Base-by-base conservation (phyloP, 2,797 vertebrate species). In the Enteromius unitaeniatus region DNA sequence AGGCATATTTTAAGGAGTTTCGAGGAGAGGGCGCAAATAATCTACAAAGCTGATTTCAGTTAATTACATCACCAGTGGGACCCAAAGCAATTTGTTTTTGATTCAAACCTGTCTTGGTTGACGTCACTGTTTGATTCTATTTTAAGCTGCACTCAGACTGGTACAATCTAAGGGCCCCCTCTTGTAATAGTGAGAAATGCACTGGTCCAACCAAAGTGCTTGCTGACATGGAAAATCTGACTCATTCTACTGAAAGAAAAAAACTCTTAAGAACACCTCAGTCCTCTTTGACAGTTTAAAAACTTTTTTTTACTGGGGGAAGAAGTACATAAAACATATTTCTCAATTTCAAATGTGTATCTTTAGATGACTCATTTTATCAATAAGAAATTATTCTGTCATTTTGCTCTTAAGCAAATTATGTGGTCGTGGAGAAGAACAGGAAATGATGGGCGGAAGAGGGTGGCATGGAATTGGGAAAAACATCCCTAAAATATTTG, bases 221-320 rank as follows among this genome's bases (percentile, higher is more conserved):
- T 68, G 70, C 47, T 86, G 87, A 91, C 88, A 94, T 92, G 94
- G 93, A 95, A 94, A 94, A 90, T 93, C 89, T 95, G 94, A 95
- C 91, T 95, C 94, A 92, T 93, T 92, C 73, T 72, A 85, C 78
- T 17, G 81, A 88, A 81, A 90, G 80, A 89, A 92, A 92, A 40
- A 93, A 92, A 81, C 84, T 88, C 88, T 86, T 90, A 89, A 88
- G 88, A 83, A 86, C 85, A 69, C 85, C 84, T 85, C 87, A 84
- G 72, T 58, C 23, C 72, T 68, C 64, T 64, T 60, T 68, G 42
- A 47, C 62, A 85, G 70, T 73, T 81, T 78, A 23, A 42, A 23
- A 37, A 80, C 9, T 47, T 37, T 72, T 37, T 21, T 78, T 78
- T 28, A 40, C 17, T 34, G 28, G 4, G 28, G 15, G 11, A 17